These are phyloP conservation scores for Xestobium rufovillosum DNA, from an alignment of 2,888 invertebrate species.

Conservation along the genomic window DNA sequence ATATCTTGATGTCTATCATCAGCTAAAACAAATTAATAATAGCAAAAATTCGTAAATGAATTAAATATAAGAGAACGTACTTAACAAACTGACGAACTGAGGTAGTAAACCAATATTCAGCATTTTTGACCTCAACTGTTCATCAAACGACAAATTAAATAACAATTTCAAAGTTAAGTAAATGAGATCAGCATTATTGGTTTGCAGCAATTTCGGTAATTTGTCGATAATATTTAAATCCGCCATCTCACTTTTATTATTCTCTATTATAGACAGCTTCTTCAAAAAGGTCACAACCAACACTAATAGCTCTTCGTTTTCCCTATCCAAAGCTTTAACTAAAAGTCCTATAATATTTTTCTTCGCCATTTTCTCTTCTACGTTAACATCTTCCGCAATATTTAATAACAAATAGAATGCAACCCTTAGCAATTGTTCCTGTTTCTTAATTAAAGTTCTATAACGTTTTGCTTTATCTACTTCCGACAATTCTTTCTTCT, in stretches of 20 bases:
- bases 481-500: slow-evolving; percentile 37
- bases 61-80: slow-evolving; percentile 46
- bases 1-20: slow-evolving; percentile 72
- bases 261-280: slow-evolving; percentile 88
- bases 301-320: slow-evolving; percentile 82
- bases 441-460: slow-evolving; percentile 85
- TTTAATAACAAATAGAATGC: slow-evolving; percentile 90
- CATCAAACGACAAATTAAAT: slow-evolving; percentile 94
- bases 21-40: slow-evolving; percentile 44
- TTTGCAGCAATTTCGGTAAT: slow-evolving; percentile 69
- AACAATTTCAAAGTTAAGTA: slow-evolving; percentile 81
- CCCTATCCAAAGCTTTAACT: slow-evolving; percentile 80
- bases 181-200: slow-evolving; percentile 56
- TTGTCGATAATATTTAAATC: slow-evolving; percentile 75
- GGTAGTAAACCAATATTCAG: slow-evolving; percentile 81
- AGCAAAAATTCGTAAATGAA: neutral
- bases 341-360: slow-evolving; percentile 85
- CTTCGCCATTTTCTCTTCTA: slow-evolving; percentile 96
- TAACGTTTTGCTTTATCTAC: slow-evolving; percentile 57
- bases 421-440: slow-evolving; percentile 85
- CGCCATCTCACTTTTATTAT: slow-evolving; percentile 91
- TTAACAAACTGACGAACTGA: slow-evolving; percentile 80
- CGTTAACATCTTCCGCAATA: slow-evolving; percentile 89
- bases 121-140: slow-evolving; percentile 79
- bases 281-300: slow-evolving; percentile 90